A percentile compares a stretch with the other conserved stretches of the same genome.
Evolutionary conservation across 2,797 vertebrate genomes (phyloP).

Genomic region (Etheostoma nigrum): DNA sequence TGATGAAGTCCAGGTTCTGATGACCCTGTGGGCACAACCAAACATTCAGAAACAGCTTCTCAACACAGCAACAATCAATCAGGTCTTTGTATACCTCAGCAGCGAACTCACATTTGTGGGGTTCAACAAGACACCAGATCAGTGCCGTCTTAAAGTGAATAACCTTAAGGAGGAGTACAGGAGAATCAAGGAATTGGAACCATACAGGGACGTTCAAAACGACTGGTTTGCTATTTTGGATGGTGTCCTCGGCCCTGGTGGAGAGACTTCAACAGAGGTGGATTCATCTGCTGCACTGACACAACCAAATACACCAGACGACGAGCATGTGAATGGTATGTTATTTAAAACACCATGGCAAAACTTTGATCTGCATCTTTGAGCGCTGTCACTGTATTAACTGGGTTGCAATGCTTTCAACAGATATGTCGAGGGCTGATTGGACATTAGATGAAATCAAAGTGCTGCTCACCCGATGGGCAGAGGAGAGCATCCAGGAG

Average conservation of each 20-base stretch:
- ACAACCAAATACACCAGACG: background rate
- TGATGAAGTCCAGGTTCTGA: conserved; percentile 56
- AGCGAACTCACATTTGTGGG: conserved; percentile 46
- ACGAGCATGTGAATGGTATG: conserved; percentile 18
- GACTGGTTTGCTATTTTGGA: conserved; percentile 59
- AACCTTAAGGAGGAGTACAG: conserved; percentile 41
- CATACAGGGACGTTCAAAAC: background rate
- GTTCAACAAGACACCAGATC: conserved; percentile 44
- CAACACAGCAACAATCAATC: background rate
- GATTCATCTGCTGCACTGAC: conserved; percentile 8
- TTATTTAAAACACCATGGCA: background rate
- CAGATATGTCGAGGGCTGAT: background rate
- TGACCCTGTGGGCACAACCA: conserved; percentile 56
- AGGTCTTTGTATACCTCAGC: conserved; percentile 48
- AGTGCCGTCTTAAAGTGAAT: conserved; percentile 48
- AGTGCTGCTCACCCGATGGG: conserved; percentile 41
- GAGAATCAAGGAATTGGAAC: conserved; percentile 5
- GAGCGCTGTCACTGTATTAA: background rate
- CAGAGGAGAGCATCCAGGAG: conserved; percentile 34
- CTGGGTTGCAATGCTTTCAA: background rate
- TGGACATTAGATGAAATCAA: conserved; percentile 53
- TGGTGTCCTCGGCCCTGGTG: conserved; percentile 17
- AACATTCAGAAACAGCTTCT: conserved; percentile 53
- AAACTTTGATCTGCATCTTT: background rate
- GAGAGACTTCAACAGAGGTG: conserved; percentile 1